Conservation (phyloP, 1,140 invertebrate species). For the Drosophila melanica region DNA sequence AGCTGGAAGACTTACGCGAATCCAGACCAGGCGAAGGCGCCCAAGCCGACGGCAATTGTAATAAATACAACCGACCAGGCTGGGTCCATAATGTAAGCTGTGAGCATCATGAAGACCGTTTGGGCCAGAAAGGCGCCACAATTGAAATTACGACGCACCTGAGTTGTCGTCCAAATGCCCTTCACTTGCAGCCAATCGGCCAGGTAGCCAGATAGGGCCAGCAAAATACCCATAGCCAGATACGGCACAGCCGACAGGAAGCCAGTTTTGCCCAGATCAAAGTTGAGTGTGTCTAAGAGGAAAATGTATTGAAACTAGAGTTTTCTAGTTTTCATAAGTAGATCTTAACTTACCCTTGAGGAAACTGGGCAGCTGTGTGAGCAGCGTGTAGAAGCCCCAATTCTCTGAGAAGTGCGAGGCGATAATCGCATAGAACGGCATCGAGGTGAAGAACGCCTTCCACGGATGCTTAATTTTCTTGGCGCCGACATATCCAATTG, state of each 20-base stretch:
- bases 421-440: slow-evolving; percentile 95
- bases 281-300: slow-evolving; percentile 88
- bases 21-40: slow-evolving; percentile 95
- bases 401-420: slow-evolving; percentile 97
- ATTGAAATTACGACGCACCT: slow-evolving; percentile 90
- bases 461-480: slow-evolving; percentile 89
- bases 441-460: slow-evolving; percentile 91
- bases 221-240: slow-evolving; percentile 91
- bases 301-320: slow-evolving; percentile 10
- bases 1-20: slow-evolving; percentile 87
- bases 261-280: slow-evolving; percentile 90
- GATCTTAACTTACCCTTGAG: slow-evolving; percentile 88
- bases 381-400: slow-evolving; percentile 97
- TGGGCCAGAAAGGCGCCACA: slow-evolving; percentile 91
- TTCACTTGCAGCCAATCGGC: slow-evolving; percentile 90
- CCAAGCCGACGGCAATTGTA: slow-evolving; percentile 93
- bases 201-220: slow-evolving; percentile 91
- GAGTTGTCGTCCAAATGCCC: slow-evolving; percentile 88
- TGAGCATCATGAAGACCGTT: slow-evolving; percentile 92
- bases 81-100: slow-evolving; percentile 88
- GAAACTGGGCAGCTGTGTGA: slow-evolving; percentile 95
- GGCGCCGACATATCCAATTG: slow-evolving; percentile 65
- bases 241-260: slow-evolving; percentile 94
- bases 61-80: slow-evolving; percentile 89
- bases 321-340: background rate